Evolutionary conservation across 2,113 vertebrate species (phyloP).

Genomic region (Poeciliopsis occidentalis): DNA sequence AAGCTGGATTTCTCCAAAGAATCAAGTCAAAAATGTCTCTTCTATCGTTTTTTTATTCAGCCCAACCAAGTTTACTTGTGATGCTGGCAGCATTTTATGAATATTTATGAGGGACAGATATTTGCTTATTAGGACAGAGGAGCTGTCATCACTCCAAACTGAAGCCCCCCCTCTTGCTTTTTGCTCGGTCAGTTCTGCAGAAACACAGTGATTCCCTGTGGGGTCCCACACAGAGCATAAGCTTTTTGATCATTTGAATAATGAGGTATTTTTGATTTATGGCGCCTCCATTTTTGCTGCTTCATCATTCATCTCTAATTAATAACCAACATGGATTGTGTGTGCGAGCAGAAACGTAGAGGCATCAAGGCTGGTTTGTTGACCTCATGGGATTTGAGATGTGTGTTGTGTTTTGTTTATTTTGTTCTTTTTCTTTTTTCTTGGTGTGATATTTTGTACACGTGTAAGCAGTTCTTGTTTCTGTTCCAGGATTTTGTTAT

Average conservation of each 20-base stretch:
- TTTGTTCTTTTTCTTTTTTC: background rate
- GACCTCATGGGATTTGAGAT: background rate
- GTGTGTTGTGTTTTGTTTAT: no score
- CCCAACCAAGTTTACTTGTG: constrained; percentile 8
- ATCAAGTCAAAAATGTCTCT: background rate
- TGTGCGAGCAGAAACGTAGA: constrained; percentile 8
- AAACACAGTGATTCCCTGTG: background rate
- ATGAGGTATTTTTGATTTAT: constrained; percentile 37
- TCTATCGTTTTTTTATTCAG: constrained; percentile 21
- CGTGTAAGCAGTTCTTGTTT: constrained; percentile 14
- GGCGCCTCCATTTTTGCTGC: constrained; percentile 1
- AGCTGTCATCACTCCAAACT: constrained; percentile 27
- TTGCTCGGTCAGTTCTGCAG: constrained; percentile 16
- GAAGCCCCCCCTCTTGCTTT: constrained; percentile 7
- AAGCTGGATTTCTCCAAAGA: background rate
- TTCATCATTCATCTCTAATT: constrained; percentile 35
- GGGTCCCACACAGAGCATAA: constrained; percentile 14
- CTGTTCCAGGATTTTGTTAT: constrained; percentile 91
- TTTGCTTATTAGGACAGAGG: constrained; percentile 66
- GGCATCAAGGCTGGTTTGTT: constrained; percentile 1
- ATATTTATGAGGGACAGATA: constrained; percentile 62
- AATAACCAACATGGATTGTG: background rate
- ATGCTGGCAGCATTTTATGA: constrained; percentile 44
- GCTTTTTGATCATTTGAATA: constrained; percentile 49
- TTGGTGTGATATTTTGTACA: background rate